Percentiles rank a stretch among this genome's conserved stretches.
These are phyloP conservation scores for Graptemys geographica DNA, from an alignment of 2,797 vertebrate genomes.

Conservation along the genomic window DNA sequence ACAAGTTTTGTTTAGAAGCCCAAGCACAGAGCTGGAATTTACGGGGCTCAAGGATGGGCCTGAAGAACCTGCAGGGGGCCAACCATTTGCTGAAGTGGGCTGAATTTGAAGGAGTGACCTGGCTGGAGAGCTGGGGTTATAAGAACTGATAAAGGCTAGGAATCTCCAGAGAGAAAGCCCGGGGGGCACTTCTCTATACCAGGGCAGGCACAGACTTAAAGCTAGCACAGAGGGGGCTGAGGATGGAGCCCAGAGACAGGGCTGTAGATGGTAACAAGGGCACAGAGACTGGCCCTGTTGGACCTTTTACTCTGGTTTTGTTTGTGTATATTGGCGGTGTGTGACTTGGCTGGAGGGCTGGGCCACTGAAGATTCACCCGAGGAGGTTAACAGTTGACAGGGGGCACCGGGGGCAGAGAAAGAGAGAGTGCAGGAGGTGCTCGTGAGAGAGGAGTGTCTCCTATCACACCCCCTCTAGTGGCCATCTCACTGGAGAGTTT, in stretches of 20 bases:
- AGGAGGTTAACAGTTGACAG: too few relatives aligned
- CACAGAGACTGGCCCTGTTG: too few relatives aligned
- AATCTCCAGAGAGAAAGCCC: not conserved
- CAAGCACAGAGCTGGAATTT: not conserved
- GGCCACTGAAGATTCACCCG: too few relatives aligned
- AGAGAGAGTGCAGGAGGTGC: too few relatives aligned
- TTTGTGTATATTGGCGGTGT: too few relatives aligned
- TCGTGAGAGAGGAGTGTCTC: too few relatives aligned
- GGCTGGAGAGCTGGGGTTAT: not conserved
- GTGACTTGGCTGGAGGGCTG: too few relatives aligned
- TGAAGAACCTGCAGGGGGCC: not conserved
- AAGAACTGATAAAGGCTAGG: not conserved
- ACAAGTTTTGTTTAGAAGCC: not conserved
- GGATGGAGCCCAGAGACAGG: too few relatives aligned
- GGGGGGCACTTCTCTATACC: not conserved
- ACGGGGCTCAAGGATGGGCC: not conserved
- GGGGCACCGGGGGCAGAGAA: too few relatives aligned
- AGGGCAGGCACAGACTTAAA: not conserved
- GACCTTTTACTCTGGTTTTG: too few relatives aligned
- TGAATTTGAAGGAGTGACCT: not conserved
- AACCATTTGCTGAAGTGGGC: not conserved
- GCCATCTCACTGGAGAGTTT: not conserved
- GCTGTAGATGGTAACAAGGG: too few relatives aligned
- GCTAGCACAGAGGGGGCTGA: too few relatives aligned
- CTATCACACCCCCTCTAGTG: not conserved